phyloP scores from a whole-genome alignment of 2,113 vertebrate species.

The Daubentonia madagascariensis region DNA sequence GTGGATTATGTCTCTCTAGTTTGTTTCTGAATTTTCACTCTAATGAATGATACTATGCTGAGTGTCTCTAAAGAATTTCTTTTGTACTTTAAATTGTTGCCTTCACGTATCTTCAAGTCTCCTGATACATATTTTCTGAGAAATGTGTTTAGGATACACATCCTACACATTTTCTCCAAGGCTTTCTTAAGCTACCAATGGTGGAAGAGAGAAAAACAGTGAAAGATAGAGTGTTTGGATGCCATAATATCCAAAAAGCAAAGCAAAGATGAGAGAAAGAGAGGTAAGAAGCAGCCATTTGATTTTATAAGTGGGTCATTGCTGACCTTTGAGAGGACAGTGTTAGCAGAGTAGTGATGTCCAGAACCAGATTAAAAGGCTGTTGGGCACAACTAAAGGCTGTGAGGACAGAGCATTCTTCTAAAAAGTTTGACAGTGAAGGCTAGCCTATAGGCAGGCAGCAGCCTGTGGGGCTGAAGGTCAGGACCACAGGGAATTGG shows the following conservation, averaged over 20 bases:
- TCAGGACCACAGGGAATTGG: too few species aligned
- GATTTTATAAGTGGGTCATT: background rate
- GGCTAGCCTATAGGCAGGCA: background rate
- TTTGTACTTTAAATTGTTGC: background rate
- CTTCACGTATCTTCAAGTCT: background rate
- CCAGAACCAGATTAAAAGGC: background rate
- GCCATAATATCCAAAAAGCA: background rate
- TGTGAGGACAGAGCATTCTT: fast-evolving
- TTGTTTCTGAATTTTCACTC: background rate
- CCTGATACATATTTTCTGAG: background rate
- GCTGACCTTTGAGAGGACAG: background rate
- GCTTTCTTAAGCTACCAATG: background rate
- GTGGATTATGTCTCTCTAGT: background rate
- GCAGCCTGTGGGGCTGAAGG: fast-evolving
- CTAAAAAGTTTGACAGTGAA: background rate
- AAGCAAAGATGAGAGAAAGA: background rate
- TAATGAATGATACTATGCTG: background rate
- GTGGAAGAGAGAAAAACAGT: background rate
- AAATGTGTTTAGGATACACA: background rate
- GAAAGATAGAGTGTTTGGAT: background rate
- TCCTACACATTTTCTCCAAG: background rate
- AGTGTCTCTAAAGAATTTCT: background rate
- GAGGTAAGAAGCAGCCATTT: background rate
- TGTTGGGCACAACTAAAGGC: background rate
- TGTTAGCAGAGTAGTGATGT: background rate